A percentile compares a stretch with the other conserved stretches of the same genome.
Conservation (phyloP, 2,797 vertebrate genomes). For the Onychomys arenicola region DNA sequence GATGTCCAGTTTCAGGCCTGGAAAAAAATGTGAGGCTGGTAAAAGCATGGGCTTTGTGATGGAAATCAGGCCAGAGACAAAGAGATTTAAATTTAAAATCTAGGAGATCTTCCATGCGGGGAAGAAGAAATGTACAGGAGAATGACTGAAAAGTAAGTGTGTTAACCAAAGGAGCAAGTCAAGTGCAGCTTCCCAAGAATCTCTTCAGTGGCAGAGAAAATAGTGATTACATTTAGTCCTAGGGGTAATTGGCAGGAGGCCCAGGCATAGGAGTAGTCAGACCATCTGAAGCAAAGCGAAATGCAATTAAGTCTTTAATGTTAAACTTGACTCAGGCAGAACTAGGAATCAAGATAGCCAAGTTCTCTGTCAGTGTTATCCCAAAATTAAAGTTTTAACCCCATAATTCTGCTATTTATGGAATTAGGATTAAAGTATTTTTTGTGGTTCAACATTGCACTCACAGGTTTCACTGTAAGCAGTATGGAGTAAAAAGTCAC, state of each 20-base stretch:
- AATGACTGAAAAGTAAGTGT: background rate
- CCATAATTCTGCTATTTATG: background rate
- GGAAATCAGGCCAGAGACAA: background rate
- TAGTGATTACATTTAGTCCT: background rate
- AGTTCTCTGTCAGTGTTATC: background rate
- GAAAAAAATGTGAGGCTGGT: background rate
- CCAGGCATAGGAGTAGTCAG: background rate
- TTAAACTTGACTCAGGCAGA: background rate
- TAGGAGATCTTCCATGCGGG: background rate
- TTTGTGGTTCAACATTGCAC: background rate
- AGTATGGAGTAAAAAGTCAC: background rate
- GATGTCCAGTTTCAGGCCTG: background rate
- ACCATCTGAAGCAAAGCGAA: background rate
- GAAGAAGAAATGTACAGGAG: background rate
- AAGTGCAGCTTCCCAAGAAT: background rate
- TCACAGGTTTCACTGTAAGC: background rate
- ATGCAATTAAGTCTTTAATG: background rate
- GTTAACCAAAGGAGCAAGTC: background rate
- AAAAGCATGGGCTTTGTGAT: background rate
- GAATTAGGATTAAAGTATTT: background rate
- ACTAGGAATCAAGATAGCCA: background rate
- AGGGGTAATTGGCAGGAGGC: background rate
- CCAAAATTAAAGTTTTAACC: background rate
- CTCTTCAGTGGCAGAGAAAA: background rate
- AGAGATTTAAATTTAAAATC: background rate